Evolutionary conservation across 2,888 invertebrate genomes (phyloP).

Genomic region (Drepanosiphum platanoidis): DNA sequence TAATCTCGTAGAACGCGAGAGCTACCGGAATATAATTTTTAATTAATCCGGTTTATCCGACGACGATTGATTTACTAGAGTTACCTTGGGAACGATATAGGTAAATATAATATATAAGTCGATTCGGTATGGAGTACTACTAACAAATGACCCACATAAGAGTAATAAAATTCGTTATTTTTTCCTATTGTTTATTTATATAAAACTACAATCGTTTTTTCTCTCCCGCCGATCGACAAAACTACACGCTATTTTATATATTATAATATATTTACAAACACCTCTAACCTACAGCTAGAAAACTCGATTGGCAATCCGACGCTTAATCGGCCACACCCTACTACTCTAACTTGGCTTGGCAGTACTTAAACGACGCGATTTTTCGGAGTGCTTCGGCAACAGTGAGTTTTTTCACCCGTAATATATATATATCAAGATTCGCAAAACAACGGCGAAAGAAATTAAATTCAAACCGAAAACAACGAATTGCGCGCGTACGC

Average conservation of each 20-base stretch:
- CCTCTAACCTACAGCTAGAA: no score
- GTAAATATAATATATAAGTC: not conserved
- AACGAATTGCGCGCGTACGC: no score
- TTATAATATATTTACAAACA: not conserved
- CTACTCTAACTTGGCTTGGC: no score
- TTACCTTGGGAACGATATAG: constrained; percentile 18
- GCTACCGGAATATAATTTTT: not conserved
- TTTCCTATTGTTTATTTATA: constrained; percentile 4
- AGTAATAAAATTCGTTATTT: not conserved
- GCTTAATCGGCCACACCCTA: not conserved
- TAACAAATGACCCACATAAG: constrained; percentile 23
- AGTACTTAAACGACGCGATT: no score
- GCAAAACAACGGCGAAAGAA: no score
- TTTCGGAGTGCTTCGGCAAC: no score
- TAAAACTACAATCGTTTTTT: not conserved
- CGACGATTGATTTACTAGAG: not conserved
- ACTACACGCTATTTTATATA: not conserved
- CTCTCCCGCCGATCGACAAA: not conserved
- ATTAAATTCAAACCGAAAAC: no score
- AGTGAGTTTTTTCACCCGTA: no score
- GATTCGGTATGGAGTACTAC: not conserved
- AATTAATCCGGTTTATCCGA: not conserved
- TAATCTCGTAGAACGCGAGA: not conserved
- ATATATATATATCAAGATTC: no score
- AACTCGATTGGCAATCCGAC: not conserved